Base-by-base conservation (phyloP, 2,888 invertebrate species). In the Blastobasis lacticolella region DNA sequence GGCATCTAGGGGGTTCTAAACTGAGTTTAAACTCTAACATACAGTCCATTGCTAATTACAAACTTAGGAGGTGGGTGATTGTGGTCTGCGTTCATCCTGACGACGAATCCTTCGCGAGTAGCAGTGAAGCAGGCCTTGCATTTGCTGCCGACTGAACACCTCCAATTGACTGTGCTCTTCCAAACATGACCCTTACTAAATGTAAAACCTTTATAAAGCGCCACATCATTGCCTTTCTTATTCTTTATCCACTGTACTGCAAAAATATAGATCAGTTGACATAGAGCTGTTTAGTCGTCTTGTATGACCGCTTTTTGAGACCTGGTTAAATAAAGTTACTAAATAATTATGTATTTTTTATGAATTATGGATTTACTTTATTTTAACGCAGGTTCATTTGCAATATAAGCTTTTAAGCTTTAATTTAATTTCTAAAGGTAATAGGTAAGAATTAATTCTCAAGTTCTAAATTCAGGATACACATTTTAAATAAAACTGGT, bases 81-180 rank as follows among this genome's bases (percentile, higher is more conserved):
- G 44, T 67, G 67, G 7, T 56, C 55, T 5, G 60, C 37, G 5
- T 58, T 59, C 0, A 59, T 54, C 0, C 56, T 45, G 44, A 58
- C 42, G 5, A 64, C 48, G 1, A 53, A 23, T 1, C 57, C 54
- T 5, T 54, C 46, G 7, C 51, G 49, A 9, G 38, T 55, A 44
- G 58, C 53, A 5, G 61, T 60, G 54, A 69, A 59, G 44, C 62
- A 57, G 2, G 67, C 62, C 40, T 55, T 66, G 38, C 67, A 69
- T 1, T 49, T 52, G 1, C 57, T n/a, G 4, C 23, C 9, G 36
- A 5, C 38, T 4, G 38, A 23, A 10, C 49, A 49, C 2, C n/a
- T 4, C 49, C 49, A 49, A n/a, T 6, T 37, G 37, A 45, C 45
- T 38, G 38, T 38, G 6, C 9, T 38, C 10, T 23, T 10, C 5